A percentile compares a stretch with the other conserved stretches of the same genome.
These are phyloP conservation scores for Oithona nana DNA, from an alignment of 2,888 invertebrate genomes.

Conservation along the genomic window DNA sequence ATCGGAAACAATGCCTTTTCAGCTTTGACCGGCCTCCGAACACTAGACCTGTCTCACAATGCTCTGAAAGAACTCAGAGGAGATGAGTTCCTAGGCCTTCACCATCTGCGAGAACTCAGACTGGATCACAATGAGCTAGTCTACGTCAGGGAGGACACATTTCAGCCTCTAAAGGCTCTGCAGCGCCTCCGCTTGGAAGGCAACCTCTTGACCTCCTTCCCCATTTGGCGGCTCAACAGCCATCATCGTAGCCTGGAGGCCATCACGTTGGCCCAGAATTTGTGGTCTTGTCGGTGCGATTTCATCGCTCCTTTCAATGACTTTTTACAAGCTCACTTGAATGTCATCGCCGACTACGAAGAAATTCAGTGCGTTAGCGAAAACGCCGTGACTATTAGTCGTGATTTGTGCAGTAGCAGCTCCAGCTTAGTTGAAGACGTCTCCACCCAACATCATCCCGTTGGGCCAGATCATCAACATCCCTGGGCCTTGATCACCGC, in stretches of 20 bases:
- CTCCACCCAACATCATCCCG: background rate
- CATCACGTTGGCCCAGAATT: slow-evolving; percentile 60
- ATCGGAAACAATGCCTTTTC: slow-evolving; percentile 78
- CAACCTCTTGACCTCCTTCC: slow-evolving; percentile 58
- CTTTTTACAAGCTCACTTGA: slow-evolving; percentile 56
- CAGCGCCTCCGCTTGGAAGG: slow-evolving; percentile 66
- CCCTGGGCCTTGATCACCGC: slow-evolving; percentile 8
- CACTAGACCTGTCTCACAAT: slow-evolving; percentile 34
- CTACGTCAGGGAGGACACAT: slow-evolving; percentile 65
- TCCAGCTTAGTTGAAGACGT: background rate
- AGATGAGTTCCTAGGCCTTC: slow-evolving; percentile 53
- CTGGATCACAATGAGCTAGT: slow-evolving; percentile 65
- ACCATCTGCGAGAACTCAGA: slow-evolving; percentile 63
- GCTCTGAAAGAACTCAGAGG: slow-evolving; percentile 51
- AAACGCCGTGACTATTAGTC: slow-evolving; percentile 22
- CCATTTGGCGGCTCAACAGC: slow-evolving; percentile 58
- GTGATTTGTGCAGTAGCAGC: background rate
- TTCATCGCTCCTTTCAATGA: slow-evolving; percentile 52
- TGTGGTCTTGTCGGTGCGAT: slow-evolving; percentile 77
- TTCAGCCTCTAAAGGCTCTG: slow-evolving; percentile 54
- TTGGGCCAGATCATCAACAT: background rate
- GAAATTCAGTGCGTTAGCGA: slow-evolving; percentile 50
- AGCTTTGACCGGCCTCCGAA: slow-evolving; percentile 54
- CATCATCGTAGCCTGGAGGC: slow-evolving; percentile 68
- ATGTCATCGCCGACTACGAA: slow-evolving; percentile 57